Evolutionary conservation across 2,113 vertebrate species (phyloP), one percentile per base, ranked within the genome.

Genomic region (Scatophagus argus): DNA sequence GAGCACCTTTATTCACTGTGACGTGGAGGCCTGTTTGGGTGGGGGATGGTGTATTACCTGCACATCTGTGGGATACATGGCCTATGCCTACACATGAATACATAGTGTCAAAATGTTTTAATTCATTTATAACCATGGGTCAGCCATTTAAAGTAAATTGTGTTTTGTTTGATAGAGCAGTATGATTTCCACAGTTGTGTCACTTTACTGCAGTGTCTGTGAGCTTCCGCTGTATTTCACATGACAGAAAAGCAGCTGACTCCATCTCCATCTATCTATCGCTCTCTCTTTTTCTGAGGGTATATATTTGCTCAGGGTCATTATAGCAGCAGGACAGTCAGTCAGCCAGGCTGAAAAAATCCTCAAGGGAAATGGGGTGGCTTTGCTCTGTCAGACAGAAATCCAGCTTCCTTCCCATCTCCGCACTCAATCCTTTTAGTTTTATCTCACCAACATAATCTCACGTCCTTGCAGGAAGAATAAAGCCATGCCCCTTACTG

Each of bases 381-480:
- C 72, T 81, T 78, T 81, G 70, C 62, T 80, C 73, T 44, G 69
- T 76, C 68, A 72, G 71, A 82, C 58, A 68, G 25, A 83, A 70
- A 81, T 66, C 74, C 46, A 61, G 41, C 29, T n/a, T 49, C 54
- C 44, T 66, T 55, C 5, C 39, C 9, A 8, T 75, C 59, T 64
- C 55, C 38, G 10, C 34, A 8, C 44, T 77, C 70, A 76, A 74
- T 85, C 86, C 76, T 58, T 75, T 79, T 68, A 74, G 71, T 74
- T 27, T 86, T 85, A 74, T 83, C 80, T 79, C 54, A n/a, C 58
- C 65, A 70, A 75, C 21, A 29, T 84, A 54, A 82, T 75, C 67
- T 73, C 55, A 64, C 49, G 27, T 47, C 70, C 44, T 60, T 6
- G n/a, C 60, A 31, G 31, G 3, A 56, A 70, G 36, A 63, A 39